A percentile compares a stretch with the other conserved stretches of the same genome.
Conservation (phyloP, 2,113 vertebrate genomes). For the Oryzias woworae region DNA sequence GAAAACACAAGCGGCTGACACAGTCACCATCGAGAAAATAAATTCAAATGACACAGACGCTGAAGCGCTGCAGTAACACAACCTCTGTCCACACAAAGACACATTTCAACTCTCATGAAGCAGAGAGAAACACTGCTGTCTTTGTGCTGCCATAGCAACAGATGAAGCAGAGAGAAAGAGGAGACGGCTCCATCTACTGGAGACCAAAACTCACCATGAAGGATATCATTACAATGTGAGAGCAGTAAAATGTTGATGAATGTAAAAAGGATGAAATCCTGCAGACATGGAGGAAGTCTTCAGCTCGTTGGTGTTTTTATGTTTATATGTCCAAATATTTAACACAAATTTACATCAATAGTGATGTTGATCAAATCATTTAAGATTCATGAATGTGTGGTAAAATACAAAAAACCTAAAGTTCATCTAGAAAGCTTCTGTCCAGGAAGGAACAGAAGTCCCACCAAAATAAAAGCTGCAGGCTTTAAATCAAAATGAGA, state of each 20-base stretch:
- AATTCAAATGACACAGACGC: constrained; percentile 50
- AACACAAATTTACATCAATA: too few species aligned
- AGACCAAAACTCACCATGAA: too few species aligned
- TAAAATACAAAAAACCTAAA: too few species aligned
- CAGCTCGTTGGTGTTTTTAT: too few species aligned
- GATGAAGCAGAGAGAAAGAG: constrained; percentile 62
- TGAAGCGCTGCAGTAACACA: constrained; percentile 22
- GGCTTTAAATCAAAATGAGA: not conserved
- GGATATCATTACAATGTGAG: not conserved
- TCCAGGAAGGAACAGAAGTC: not conserved
- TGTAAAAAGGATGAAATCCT: not conserved
- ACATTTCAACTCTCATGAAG: constrained; percentile 41
- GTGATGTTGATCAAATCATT: too few species aligned
- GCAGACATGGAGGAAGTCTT: not conserved
- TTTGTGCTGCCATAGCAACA: constrained; percentile 80
- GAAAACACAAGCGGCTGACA: not conserved
- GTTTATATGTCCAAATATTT: too few species aligned
- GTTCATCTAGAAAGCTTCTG: not conserved
- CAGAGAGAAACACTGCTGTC: constrained; percentile 61
- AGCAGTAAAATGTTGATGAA: not conserved
- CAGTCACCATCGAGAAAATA: constrained; percentile 30
- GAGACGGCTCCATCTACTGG: constrained; percentile 62
- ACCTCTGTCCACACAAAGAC: constrained; percentile 34
- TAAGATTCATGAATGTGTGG: too few species aligned
- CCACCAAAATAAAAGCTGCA: not conserved